phyloP scores from a whole-genome alignment of 2,797 vertebrate genomes.

The Sebastes flavidus region DNA sequence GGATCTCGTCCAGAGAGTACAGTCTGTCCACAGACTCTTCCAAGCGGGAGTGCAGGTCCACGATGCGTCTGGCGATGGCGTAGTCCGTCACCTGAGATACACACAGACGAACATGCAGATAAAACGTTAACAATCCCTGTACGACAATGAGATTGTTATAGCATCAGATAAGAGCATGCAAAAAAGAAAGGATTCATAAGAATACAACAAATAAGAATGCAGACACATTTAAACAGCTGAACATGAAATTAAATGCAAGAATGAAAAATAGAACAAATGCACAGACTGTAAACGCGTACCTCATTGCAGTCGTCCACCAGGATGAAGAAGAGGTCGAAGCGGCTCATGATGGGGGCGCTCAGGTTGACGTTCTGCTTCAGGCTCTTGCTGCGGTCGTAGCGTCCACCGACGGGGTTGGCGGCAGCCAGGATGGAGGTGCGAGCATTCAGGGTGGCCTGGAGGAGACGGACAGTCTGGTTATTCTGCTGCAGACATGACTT shows the following conservation, averaged over 20 bases:
- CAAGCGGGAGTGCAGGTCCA: constrained; percentile 94
- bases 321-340: constrained; percentile 99
- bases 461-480: constrained; percentile 5
- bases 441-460: constrained; percentile 95
- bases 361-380: constrained; percentile 98
- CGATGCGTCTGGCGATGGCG: constrained; percentile 96
- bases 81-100: constrained; percentile 92
- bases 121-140: not conserved
- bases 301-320: constrained; percentile 98
- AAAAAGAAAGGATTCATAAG: not conserved
- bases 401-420: constrained; percentile 93
- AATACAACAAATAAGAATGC: not conserved
- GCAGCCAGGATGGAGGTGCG: constrained; percentile 98
- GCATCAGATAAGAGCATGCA: not conserved
- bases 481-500: not conserved
- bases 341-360: constrained; percentile 97
- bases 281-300: constrained; percentile 71
- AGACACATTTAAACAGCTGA: not conserved
- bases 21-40: constrained; percentile 93
- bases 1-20: constrained; percentile 95
- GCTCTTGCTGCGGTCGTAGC: constrained; percentile 96
- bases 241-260: not conserved
- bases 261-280: too few relatives aligned
- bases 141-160: accelerated
- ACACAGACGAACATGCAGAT: not conserved